Evolutionary conservation across 1,140 invertebrate species (phyloP).

Genomic region (Drosophila ogumai): DNA sequence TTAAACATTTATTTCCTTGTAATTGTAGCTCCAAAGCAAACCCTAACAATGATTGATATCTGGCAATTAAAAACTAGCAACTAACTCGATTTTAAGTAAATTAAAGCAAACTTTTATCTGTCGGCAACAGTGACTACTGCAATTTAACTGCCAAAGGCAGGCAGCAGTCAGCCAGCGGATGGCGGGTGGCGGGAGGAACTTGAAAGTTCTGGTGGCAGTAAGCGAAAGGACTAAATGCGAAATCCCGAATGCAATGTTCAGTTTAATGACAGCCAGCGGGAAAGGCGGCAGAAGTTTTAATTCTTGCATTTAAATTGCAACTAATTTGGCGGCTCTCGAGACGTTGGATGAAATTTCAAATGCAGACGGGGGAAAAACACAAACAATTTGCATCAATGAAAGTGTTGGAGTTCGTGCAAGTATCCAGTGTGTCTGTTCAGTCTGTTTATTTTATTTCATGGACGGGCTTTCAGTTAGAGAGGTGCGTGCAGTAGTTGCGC

Average conservation of each 20-base stretch:
- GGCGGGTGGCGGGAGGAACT: background rate
- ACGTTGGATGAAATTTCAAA: slow-evolving; percentile 59
- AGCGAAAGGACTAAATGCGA: slow-evolving; percentile 11
- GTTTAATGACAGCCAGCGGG: slow-evolving; percentile 44
- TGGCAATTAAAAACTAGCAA: slow-evolving; percentile 4
- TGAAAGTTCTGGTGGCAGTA: slow-evolving; percentile 18
- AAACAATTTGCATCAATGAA: slow-evolving; percentile 79
- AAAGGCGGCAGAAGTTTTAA: slow-evolving; percentile 59
- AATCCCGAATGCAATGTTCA: slow-evolving; percentile 53
- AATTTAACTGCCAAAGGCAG: slow-evolving; percentile 24
- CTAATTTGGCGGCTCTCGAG: slow-evolving; percentile 66
- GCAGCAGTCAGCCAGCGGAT: background rate
- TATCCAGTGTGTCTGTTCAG: slow-evolving; percentile 27
- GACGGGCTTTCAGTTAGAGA: slow-evolving; percentile 18
- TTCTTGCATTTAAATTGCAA: slow-evolving; percentile 78
- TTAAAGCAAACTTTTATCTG: slow-evolving; percentile 37
- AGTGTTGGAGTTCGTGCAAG: slow-evolving; percentile 46
- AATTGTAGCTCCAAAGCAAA: background rate
- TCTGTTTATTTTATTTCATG: slow-evolving; percentile 72
- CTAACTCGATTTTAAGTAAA: slow-evolving; percentile 12
- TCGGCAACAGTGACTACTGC: slow-evolving; percentile 21
- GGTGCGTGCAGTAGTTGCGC: slow-evolving; percentile 62
- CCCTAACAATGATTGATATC: slow-evolving; percentile 27
- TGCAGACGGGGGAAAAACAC: slow-evolving; percentile 64
- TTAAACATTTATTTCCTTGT: background rate